A percentile compares a stretch with the other conserved stretches of the same genome.
Conservation (phyloP, 2,888 invertebrate species). For the Tetragonula carbonaria region DNA sequence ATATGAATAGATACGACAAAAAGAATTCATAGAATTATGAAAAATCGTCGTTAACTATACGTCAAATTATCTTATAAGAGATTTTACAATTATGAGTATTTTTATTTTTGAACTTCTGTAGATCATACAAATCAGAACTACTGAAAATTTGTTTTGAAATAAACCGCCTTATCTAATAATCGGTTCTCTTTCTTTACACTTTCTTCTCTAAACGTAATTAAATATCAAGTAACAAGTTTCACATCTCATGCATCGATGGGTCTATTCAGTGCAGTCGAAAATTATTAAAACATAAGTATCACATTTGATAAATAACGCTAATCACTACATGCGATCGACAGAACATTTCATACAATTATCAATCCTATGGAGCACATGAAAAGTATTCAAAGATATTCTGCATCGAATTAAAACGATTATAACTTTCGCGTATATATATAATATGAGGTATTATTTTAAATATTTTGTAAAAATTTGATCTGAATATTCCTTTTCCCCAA, state of each 20-base stretch:
- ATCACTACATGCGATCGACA: conserved; percentile 36
- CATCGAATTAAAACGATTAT: conserved; percentile 14
- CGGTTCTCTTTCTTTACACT: conserved; percentile 23
- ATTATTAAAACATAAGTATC: conserved; percentile 77
- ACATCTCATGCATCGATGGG: conserved; percentile 32
- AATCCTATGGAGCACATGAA: conserved; percentile 31
- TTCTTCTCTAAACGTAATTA: conserved; percentile 18
- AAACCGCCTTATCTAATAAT: conserved; percentile 16
- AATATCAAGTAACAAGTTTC: conserved; percentile 35
- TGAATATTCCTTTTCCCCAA: conserved; percentile 12
- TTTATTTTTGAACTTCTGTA: conserved; percentile 33
- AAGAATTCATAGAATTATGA: conserved; percentile 32
- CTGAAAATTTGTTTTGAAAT: conserved; percentile 10
- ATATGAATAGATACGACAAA: conserved; percentile 41
- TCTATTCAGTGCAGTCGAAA: conserved; percentile 39
- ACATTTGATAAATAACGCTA: conserved; percentile 77
- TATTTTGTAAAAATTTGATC: conserved; percentile 35
- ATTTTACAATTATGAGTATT: conserved; percentile 47
- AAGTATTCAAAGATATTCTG: conserved; percentile 13
- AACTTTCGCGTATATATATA: background rate
- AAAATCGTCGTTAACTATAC: conserved; percentile 8
- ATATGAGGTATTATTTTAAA: conserved; percentile 27
- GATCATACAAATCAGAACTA: conserved; percentile 2
- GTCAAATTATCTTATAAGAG: conserved; percentile 23
- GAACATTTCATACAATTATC: conserved; percentile 28